phyloP scores from a whole-genome alignment of 2,113 vertebrate genomes.

The Oostethus manadensis region DNA sequence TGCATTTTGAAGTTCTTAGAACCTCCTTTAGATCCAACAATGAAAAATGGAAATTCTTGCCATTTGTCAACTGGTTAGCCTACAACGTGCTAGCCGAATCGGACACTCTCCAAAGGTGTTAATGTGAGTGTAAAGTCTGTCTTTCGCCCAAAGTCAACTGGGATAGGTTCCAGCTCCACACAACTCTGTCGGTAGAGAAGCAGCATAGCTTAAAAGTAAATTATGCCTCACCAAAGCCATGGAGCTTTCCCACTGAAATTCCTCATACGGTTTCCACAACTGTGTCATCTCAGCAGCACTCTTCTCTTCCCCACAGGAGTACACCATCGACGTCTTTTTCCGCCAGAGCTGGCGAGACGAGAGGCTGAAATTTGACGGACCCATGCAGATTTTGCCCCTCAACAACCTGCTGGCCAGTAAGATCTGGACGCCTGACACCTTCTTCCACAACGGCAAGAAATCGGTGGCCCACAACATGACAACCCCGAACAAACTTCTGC shows the following conservation, averaged over 20 bases:
- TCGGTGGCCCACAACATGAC: slow-evolving; percentile 83
- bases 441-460: slow-evolving; percentile 81
- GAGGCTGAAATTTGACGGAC: slow-evolving; percentile 76
- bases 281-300: neutral
- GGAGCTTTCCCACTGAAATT: neutral
- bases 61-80: too few species aligned
- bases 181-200: too few species aligned
- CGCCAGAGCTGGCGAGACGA: slow-evolving; percentile 79
- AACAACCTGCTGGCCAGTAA: slow-evolving; percentile 81
- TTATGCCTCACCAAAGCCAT: too few species aligned
- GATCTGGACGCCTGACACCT: slow-evolving; percentile 82
- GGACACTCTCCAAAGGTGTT: too few species aligned
- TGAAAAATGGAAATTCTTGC: too few species aligned
- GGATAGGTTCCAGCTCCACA: too few species aligned
- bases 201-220: too few species aligned
- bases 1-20: too few species aligned
- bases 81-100: too few species aligned
- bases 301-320: slow-evolving; percentile 62
- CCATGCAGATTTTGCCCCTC: slow-evolving; percentile 76
- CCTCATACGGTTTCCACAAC: neutral
- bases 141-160: too few species aligned
- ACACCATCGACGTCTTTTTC: slow-evolving; percentile 81
- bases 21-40: too few species aligned
- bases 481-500: slow-evolving; percentile 77
- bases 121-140: too few species aligned